These are phyloP conservation scores for Azemiops feae DNA, from an alignment of 2,113 vertebrate species.

Conservation along the genomic window DNA sequence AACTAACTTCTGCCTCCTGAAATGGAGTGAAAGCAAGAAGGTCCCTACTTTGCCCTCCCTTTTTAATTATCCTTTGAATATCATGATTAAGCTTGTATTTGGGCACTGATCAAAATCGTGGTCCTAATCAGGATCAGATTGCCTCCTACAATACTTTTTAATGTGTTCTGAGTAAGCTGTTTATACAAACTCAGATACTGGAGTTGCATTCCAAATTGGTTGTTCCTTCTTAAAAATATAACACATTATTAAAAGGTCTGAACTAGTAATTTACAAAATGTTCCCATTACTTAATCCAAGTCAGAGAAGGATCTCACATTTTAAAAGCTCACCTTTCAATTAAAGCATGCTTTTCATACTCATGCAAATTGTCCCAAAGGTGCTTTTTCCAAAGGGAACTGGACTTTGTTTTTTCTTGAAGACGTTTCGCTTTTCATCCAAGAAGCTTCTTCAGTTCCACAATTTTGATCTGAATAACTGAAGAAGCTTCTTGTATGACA, in stretches of 20 bases:
- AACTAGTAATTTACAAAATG: not conserved
- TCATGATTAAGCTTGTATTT: not conserved
- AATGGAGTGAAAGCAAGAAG: not conserved
- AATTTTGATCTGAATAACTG: not conserved
- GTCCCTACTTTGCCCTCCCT: not conserved
- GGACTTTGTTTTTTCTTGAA: not conserved
- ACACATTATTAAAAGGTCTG: not conserved
- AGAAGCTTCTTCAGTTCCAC: not conserved
- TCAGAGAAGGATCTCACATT: not conserved
- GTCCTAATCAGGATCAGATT: not conserved
- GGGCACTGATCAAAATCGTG: not conserved
- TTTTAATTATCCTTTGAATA: not conserved
- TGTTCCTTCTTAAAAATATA: not conserved
- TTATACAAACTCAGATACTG: not conserved
- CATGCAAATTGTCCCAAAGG: not conserved
- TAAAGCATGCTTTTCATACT: not conserved
- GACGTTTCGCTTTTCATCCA: not conserved
- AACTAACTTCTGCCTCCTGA: not conserved
- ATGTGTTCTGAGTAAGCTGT: not conserved
- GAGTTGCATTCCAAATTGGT: not conserved
- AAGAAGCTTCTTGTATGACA: not conserved
- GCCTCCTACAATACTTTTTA: rapidly evolving
- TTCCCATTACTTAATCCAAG: not conserved
- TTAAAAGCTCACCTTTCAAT: not conserved
- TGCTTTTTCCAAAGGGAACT: not conserved